phyloP scores from a whole-genome alignment of 2,888 invertebrate genomes.

The Scaptomyza cyrtandrae region DNA sequence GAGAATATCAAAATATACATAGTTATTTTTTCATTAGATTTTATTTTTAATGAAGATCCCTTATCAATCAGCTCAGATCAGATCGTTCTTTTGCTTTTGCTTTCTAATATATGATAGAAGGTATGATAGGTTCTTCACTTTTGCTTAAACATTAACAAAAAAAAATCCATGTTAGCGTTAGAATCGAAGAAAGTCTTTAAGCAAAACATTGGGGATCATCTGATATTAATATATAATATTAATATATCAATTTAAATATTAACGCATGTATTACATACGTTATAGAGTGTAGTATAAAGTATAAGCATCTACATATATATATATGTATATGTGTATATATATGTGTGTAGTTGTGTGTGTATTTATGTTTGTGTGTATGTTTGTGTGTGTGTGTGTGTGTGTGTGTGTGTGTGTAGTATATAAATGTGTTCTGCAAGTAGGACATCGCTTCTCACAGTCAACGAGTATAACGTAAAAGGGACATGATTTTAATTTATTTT shows the following conservation, averaged over 20 bases:
- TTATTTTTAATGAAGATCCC: constrained; percentile 39
- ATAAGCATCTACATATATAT: constrained; percentile 33
- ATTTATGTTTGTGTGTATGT: constrained; percentile 16
- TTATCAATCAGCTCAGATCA: constrained; percentile 23
- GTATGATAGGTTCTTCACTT: constrained; percentile 58
- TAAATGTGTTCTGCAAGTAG: constrained; percentile 37
- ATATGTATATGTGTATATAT: not conserved
- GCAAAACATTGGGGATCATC: constrained; percentile 39
- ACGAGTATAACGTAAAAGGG: constrained; percentile 59
- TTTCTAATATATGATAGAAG: constrained; percentile 35
- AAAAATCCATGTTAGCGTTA: constrained; percentile 38
- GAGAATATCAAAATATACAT: constrained; percentile 43
- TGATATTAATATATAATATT: constrained; percentile 77
- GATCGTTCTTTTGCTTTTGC: not conserved
- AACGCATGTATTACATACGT: constrained; percentile 65
- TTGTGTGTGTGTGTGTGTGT: not conserved
- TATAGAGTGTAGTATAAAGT: constrained; percentile 23
- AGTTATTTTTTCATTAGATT: not conserved
- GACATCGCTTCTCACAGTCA: constrained; percentile 36
- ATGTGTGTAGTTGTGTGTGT: constrained; percentile 15
- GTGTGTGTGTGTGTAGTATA: constrained; percentile 15
- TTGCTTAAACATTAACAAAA: constrained; percentile 41
- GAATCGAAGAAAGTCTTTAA: constrained; percentile 38
- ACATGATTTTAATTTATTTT: constrained; percentile 78
- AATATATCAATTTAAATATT: constrained; percentile 62